Conservation (phyloP, 2,113 vertebrate genomes). For the Proteles cristata region DNA sequence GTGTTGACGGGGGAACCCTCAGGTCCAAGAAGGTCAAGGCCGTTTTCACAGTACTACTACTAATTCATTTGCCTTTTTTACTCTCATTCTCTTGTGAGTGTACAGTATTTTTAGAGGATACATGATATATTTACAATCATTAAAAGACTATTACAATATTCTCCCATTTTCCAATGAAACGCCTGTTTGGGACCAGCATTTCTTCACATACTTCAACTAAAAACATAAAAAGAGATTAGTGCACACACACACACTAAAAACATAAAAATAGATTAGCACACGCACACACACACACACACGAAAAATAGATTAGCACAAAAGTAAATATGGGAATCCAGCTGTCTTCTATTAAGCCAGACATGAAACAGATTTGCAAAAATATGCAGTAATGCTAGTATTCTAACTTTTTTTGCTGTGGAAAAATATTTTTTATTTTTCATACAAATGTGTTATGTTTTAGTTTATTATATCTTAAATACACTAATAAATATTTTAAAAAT, state of each 20-base stretch:
- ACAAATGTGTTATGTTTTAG: neutral
- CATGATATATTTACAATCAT: neutral
- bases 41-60: neutral
- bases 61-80: neutral
- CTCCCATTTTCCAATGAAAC: neutral
- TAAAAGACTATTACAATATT: neutral
- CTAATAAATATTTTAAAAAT: neutral
- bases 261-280: neutral
- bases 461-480: conserved; percentile 9
- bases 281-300: neutral
- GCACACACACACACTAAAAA: neutral
- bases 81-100: neutral
- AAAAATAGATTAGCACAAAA: neutral
- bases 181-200: neutral
- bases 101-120: neutral
- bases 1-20: neutral
- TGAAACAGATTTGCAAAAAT: neutral
- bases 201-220: neutral
- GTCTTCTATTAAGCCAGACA: neutral
- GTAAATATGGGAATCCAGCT: neutral
- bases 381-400: neutral
- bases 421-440: neutral
- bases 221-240: neutral
- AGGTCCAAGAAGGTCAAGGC: neutral
- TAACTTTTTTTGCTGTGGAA: neutral